phyloP scores from a whole-genome alignment of 1,140 invertebrate species.

The Drosophila punjabiensis region DNA sequence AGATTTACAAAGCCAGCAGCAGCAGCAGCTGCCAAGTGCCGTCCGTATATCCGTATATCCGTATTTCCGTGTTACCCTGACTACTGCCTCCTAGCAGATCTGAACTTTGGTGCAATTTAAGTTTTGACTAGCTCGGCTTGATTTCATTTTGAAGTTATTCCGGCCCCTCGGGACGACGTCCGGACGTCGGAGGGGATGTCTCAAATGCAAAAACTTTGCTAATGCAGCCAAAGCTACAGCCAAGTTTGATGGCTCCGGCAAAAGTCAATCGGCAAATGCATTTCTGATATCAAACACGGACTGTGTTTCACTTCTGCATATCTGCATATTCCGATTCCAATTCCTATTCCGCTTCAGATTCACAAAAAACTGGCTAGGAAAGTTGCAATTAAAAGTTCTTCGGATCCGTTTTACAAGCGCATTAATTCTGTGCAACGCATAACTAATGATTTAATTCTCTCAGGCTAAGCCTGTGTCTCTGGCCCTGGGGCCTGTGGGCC shows the following conservation, averaged over 20 bases:
- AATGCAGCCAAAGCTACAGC: conserved; percentile 42
- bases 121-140: conserved; percentile 66
- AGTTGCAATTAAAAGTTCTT: conserved; percentile 72
- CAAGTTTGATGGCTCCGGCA: conserved; percentile 39
- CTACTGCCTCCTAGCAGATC: background rate
- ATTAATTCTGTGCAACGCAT: conserved; percentile 74
- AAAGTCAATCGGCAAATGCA: conserved; percentile 73
- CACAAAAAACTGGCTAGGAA: conserved; percentile 37
- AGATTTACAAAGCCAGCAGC: conserved; percentile 61
- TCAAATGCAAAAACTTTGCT: conserved; percentile 76
- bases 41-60: no score
- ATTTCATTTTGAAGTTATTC: conserved; percentile 78
- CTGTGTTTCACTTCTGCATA: conserved; percentile 22
- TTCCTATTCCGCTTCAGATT: conserved; percentile 6
- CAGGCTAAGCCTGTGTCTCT: conserved; percentile 8
- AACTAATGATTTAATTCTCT: conserved; percentile 80
- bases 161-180: background rate
- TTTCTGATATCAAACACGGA: conserved; percentile 62
- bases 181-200: conserved; percentile 5
- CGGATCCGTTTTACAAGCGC: conserved; percentile 62
- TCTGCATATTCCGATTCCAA: conserved; percentile 31
- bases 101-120: conserved; percentile 71
- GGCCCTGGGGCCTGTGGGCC: conserved; percentile 4
- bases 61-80: conserved; percentile 6
- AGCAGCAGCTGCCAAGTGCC: conserved; percentile 38